Percentiles rank a stretch among this genome's conserved stretches.
These are phyloP conservation scores for Spermophilus dauricus DNA, from an alignment of 2,113 vertebrate genomes.

Conservation along the genomic window DNA sequence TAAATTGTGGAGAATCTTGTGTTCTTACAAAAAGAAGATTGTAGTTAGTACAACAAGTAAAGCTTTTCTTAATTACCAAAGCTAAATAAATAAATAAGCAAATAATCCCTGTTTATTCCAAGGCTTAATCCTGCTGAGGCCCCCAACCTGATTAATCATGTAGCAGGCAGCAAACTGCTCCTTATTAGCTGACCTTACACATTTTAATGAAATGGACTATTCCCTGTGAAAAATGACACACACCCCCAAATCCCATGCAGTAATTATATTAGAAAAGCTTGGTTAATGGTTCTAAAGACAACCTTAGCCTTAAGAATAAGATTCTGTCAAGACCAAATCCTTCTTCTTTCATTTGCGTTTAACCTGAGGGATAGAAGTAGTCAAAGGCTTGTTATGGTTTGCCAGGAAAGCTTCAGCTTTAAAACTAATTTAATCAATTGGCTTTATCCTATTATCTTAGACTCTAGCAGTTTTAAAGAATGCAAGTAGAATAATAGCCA, in stretches of 20 bases:
- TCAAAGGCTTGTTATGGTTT: constrained; percentile 68
- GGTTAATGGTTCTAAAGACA: constrained; percentile 64
- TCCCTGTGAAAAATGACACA: constrained; percentile 61
- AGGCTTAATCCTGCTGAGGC: constrained; percentile 36
- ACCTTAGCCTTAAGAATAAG: constrained; percentile 64
- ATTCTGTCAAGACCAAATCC: constrained; percentile 68
- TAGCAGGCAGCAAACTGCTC: constrained; percentile 59
- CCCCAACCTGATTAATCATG: constrained; percentile 67
- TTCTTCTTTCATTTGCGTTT: constrained; percentile 68
- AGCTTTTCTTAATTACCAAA: constrained; percentile 47
- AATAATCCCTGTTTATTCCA: constrained; percentile 59
- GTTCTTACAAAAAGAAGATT: constrained; percentile 17
- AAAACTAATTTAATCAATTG: constrained; percentile 76
- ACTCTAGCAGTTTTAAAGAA: constrained; percentile 72
- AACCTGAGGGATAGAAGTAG: constrained; percentile 61
- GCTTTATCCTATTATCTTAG: constrained; percentile 76
- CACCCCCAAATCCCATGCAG: not conserved
- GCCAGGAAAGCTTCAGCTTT: constrained; percentile 71
- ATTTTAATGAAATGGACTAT: constrained; percentile 70
- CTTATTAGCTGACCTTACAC: constrained; percentile 71
- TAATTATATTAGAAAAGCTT: constrained; percentile 69
- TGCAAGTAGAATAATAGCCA: constrained; percentile 56
- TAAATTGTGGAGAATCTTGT: constrained; percentile 13
- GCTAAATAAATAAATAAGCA: constrained; percentile 47
- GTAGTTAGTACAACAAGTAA: constrained; percentile 14